Conservation (phyloP, 2,797 vertebrate species). For the Natrix natrix region DNA sequence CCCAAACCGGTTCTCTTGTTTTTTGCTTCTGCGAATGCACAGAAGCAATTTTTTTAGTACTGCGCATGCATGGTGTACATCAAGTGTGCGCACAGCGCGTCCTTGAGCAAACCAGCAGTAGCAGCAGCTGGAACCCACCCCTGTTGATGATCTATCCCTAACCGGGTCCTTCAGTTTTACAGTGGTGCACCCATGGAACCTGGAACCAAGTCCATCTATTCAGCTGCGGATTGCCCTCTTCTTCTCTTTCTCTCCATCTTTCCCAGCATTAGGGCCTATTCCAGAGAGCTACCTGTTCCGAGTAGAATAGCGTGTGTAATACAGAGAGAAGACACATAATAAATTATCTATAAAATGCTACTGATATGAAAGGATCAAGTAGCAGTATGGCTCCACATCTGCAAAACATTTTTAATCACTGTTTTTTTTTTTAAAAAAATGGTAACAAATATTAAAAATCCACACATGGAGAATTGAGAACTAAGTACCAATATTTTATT, state of each 20-base stretch:
- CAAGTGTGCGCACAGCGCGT: too few species aligned
- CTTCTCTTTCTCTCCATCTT: not conserved
- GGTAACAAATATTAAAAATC: constrained; percentile 44
- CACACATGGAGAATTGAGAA: constrained; percentile 46
- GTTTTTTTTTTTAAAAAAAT: constrained; percentile 49
- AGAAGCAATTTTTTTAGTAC: too few species aligned
- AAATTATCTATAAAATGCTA: constrained; percentile 26
- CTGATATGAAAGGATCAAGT: constrained; percentile 35
- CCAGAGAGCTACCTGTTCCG: not conserved
- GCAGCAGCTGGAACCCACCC: too few species aligned
- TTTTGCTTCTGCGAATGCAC: too few species aligned
- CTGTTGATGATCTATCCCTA: not conserved
- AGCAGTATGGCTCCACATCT: constrained; percentile 7
- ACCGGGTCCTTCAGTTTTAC: not conserved
- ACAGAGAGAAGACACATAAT: constrained; percentile 37
- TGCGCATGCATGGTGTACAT: too few species aligned
- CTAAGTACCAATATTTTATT: constrained; percentile 52
- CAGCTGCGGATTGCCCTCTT: not conserved
- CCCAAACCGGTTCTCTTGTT: too few species aligned
- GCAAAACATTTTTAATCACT: constrained; percentile 33
- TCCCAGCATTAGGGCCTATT: not conserved
- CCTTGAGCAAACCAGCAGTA: too few species aligned
- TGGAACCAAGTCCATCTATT: not conserved
- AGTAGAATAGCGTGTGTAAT: not conserved
- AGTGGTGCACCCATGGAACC: not conserved